These are phyloP conservation scores for Lagorchestes hirsutus DNA, from an alignment of 2,797 vertebrate species.

Conservation along the genomic window DNA sequence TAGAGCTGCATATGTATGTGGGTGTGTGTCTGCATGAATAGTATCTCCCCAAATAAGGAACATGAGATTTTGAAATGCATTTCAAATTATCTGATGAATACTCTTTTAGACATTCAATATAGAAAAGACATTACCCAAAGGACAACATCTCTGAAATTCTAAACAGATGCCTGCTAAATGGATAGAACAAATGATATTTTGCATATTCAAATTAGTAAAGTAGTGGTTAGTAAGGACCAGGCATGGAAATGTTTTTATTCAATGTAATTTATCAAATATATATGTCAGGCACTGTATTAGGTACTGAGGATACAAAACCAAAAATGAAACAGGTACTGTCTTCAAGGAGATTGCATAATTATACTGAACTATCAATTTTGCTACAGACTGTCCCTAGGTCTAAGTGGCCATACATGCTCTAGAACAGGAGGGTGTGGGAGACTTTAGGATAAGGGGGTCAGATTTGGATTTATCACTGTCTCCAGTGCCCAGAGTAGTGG, in stretches of 20 bases:
- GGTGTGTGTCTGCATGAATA: background rate
- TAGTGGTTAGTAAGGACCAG: background rate
- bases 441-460: background rate
- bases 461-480: background rate
- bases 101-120: background rate
- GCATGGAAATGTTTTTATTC: background rate
- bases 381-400: background rate
- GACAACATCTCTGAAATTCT: background rate
- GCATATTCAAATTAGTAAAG: background rate
- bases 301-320: background rate
- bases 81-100: background rate
- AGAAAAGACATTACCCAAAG: background rate
- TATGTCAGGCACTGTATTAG: background rate
- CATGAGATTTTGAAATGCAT: background rate
- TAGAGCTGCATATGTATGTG: background rate
- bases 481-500: background rate
- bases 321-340: background rate
- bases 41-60: background rate
- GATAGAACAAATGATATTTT: background rate
- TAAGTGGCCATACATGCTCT: background rate
- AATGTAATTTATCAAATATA: background rate
- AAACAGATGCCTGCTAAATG: background rate
- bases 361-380: background rate
- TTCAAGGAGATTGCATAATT: background rate
- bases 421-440: background rate